A percentile compares a stretch with the other conserved stretches of the same genome.
These are phyloP conservation scores for Aleiodes sp. DNA, from an alignment of 1,140 invertebrate species.

Conservation along the genomic window DNA sequence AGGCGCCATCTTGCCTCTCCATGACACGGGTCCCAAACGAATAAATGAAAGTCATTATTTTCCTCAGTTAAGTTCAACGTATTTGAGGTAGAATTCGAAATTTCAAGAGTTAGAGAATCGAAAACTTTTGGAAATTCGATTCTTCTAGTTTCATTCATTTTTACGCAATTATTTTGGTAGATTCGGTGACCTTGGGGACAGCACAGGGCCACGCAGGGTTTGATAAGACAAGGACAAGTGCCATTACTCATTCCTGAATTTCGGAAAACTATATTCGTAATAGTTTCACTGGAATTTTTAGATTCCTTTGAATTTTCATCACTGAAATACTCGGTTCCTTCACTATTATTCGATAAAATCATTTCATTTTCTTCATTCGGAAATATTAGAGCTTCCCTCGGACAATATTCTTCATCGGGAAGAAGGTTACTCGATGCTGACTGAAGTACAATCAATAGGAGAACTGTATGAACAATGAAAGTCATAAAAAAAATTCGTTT, in stretches of 20 bases:
- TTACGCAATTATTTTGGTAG: neutral
- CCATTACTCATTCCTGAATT: neutral
- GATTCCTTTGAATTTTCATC: neutral
- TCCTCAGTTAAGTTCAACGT: neutral
- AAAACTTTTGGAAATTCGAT: constrained; percentile 8
- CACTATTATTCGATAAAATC: too few species aligned
- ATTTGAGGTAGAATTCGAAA: neutral
- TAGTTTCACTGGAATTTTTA: neutral
- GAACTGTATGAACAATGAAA: too few species aligned
- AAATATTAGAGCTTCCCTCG: too few species aligned
- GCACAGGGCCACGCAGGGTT: constrained; percentile 27
- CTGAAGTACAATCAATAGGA: too few species aligned
- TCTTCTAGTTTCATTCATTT: neutral
- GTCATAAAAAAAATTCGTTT: too few species aligned
- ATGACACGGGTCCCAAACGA: constrained; percentile 34
- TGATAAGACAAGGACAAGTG: neutral
- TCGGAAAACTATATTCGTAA: neutral
- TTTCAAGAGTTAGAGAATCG: neutral
- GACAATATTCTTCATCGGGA: too few species aligned
- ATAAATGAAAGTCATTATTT: constrained; percentile 19
- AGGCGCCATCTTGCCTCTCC: constrained; percentile 53
- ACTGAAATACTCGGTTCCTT: too few species aligned
- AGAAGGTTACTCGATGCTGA: too few species aligned
- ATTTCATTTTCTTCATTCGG: too few species aligned
- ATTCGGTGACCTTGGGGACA: constrained; percentile 28